These are phyloP conservation scores for Stomatorhinus ivindoensis DNA, from an alignment of 2,113 vertebrate species.

Conservation along the genomic window DNA sequence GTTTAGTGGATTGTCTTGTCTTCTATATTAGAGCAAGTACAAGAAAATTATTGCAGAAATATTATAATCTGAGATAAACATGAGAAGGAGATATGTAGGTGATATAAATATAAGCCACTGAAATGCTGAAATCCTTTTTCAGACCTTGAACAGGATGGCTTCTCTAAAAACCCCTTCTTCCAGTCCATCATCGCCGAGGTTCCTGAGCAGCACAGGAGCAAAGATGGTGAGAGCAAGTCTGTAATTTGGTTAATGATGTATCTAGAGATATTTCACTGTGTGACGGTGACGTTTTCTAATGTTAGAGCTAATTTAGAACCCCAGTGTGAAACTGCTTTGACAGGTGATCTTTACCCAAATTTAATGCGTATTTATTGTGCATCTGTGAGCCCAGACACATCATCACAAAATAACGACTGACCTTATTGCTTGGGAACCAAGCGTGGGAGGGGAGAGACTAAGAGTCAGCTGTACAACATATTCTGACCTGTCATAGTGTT, in stretches of 20 bases:
- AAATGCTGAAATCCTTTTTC: neutral
- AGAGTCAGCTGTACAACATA: neutral
- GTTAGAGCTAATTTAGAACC: neutral
- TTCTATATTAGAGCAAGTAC: neutral
- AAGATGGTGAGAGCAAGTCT: conserved; percentile 45
- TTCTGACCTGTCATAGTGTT: neutral
- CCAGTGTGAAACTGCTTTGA: neutral
- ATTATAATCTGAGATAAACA: neutral
- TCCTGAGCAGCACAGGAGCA: conserved; percentile 49
- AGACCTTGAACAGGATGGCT: conserved; percentile 65
- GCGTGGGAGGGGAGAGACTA: neutral
- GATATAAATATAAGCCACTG: neutral
- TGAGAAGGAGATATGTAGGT: neutral
- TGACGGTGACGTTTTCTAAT: neutral
- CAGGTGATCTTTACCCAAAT: neutral
- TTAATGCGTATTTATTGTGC: neutral
- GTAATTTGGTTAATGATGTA: neutral
- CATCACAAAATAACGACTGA: neutral
- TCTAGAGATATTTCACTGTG: neutral
- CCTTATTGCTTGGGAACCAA: neutral
- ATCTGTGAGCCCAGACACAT: neutral
- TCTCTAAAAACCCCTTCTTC: conserved; percentile 61
- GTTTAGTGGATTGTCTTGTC: neutral
- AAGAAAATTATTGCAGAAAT: neutral
- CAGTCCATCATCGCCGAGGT: conserved; percentile 61